Evolutionary conservation across 2,797 vertebrate genomes (phyloP), one percentile per base, ranked within the genome.

Genomic region (Neosilurus mollespiculum): DNA sequence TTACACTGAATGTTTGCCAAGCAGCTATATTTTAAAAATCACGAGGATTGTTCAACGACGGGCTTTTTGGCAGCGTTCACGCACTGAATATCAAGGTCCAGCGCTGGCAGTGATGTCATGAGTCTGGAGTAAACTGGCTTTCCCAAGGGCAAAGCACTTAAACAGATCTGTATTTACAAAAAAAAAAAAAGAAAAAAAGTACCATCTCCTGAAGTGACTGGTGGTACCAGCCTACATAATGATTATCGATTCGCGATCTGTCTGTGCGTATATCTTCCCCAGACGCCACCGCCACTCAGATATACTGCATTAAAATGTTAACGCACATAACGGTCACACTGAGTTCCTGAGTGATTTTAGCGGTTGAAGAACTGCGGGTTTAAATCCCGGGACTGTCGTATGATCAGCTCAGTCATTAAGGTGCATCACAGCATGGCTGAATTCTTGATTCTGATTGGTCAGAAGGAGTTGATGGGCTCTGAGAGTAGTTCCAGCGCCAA

Each of bases 1-100:
- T 93, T 91, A 91, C 80, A 54, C 87, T 90, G 88, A 91, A 76
- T 72, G 81, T 82, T 85, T 88, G 89, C 89, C 92, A 93, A 90
- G 78, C 51, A 81, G 88, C 84, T 80, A 84, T 81, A 86, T 87
- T 89, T 87, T 90, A 86, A 87, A 83, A 76, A 78, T 83, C 73
- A 56, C 83, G 26, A 43, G 77, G 82, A 85, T 83, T 78, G 69
- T 82, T 84, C 49, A 58, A 83, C 54, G 72, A 73, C 78, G 22
- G 82, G 84, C 78, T 83, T 86, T 84, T 78, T 75, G 82, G 76
- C 34, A 43, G 69, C 73, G 78, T 83, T 84, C 81, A 83, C 49
- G 71, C 71, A 64, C 79, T 82, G 87, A 87, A 88, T 84, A 82
- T 84, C 80, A 87, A 87, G 67, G 81, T 73, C 81, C 69, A 53